A percentile compares a stretch with the other conserved stretches of the same genome.
Evolutionary conservation across 2,888 invertebrate genomes (phyloP).

Genomic region (Toxonevra muliebris): DNA sequence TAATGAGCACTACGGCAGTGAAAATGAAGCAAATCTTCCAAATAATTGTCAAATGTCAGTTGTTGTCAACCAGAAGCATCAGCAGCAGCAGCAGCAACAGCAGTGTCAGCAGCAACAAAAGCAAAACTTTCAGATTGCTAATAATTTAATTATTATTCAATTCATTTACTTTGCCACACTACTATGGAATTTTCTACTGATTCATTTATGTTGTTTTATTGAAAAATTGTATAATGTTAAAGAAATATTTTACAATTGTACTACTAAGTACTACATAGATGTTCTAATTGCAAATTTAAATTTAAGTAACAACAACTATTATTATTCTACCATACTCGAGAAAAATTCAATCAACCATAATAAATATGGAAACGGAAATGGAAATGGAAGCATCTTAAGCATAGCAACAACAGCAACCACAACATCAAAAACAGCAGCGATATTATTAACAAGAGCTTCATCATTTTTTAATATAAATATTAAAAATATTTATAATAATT

Average conservation of each 20-base stretch:
- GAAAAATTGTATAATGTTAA: not conserved
- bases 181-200: slow-evolving; percentile 4
- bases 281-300: too few relatives aligned
- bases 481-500: slow-evolving; percentile 31
- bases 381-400: not conserved
- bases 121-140: not conserved
- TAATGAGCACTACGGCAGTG: slow-evolving; percentile 60
- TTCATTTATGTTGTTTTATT: not conserved
- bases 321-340: too few relatives aligned
- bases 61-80: not conserved
- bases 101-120: not conserved
- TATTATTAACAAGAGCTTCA: slow-evolving; percentile 11
- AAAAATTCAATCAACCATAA: too few relatives aligned
- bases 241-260: too few relatives aligned
- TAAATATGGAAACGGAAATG: not conserved
- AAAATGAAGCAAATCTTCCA: slow-evolving; percentile 52
- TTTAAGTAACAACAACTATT: too few relatives aligned
- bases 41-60: slow-evolving; percentile 1
- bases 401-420: slow-evolving; percentile 20
- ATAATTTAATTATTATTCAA: not conserved
- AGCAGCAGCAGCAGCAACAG: slow-evolving; percentile 2
- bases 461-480: slow-evolving; percentile 17
- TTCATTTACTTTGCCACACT: not conserved
- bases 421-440: not conserved
- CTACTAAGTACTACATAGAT: too few relatives aligned